Evolutionary conservation across 2,888 invertebrate species (phyloP), one percentile per base, ranked within the genome.

Genomic region (Lymantria dispar): DNA sequence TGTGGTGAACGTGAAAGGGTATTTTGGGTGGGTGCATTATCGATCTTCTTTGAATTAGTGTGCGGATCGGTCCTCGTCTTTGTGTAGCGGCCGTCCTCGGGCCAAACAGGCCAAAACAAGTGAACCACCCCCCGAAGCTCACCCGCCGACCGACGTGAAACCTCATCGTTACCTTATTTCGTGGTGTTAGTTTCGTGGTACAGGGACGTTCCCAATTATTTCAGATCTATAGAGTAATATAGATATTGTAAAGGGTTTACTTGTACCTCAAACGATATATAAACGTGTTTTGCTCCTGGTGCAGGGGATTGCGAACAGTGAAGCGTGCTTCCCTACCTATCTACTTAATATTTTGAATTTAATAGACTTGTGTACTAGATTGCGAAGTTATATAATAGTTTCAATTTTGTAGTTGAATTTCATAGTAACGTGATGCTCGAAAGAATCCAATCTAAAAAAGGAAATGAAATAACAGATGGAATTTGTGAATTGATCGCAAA

Each of bases 21-120:
- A 68, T 72, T 72, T 75, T 75, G 80, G 84, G 78, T 74, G 85
- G 87, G 83, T 85, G 88, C 87, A 85, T 84, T 91, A 91, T 91
- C 90, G 90, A 91, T 91, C 89, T 89, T 81, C 76, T 85, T 86
- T 86, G 88, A 90, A 91, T 91, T 90, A 90, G 90, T 89, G 90
- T 86, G 86, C 87, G 87, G 85, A 88, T 89, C 90, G 90, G 81
- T 80, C 85, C 83, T 76, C 88, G 90, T 90, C 90, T 90, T 91
- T 90, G 88, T 89, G 87, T 79, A 80, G 79, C 65, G 70, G 73
- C 86, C 87, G 86, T 84, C 81, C 85, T 87, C 84, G 84, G 84
- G 78, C 86, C 85, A 91, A 91, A 92, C 87, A 91, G 91, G 90
- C 91, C 91, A 91, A 92, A 91, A 91, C 91, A 89, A 89, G 80